Evolutionary conservation across 2,113 vertebrate species (phyloP).

Genomic region (Cyanoliseus patagonus): DNA sequence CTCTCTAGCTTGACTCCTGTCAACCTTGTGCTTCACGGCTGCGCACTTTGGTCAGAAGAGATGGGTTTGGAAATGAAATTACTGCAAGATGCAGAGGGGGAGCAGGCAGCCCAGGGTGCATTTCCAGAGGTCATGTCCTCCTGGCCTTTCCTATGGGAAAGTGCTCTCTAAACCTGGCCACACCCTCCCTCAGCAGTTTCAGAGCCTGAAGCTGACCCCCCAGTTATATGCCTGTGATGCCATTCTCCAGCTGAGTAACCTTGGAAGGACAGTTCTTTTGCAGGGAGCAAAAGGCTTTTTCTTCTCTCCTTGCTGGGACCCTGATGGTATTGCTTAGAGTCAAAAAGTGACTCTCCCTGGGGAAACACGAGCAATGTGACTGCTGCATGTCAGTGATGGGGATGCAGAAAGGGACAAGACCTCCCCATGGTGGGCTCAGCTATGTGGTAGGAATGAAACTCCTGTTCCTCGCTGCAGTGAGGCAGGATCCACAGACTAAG

Average conservation of each 20-base stretch:
- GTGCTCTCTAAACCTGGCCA: constrained; percentile 28
- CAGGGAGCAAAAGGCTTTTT: not conserved
- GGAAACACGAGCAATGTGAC: not conserved
- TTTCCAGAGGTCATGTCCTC: constrained; percentile 45
- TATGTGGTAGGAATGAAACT: not conserved
- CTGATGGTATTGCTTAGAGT: not conserved
- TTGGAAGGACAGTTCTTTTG: not conserved
- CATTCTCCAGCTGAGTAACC: not conserved
- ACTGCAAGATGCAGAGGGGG: not conserved
- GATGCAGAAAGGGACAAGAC: not conserved
- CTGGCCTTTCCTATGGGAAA: constrained; percentile 69
- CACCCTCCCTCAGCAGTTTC: not conserved
- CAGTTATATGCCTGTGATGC: not conserved
- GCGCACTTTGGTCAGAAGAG: not conserved
- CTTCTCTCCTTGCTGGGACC: not conserved
- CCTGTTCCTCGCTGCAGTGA: not conserved
- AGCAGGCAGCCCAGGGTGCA: not conserved
- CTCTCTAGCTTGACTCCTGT: not conserved
- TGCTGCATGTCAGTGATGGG: not conserved
- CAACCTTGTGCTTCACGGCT: not conserved
- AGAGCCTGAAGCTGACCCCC: not conserved
- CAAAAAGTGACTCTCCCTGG: not conserved
- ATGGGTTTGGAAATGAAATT: constrained; percentile 26
- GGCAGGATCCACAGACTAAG: not conserved
- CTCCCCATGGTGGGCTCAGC: not conserved